Conservation (phyloP, 2,797 vertebrate genomes). For the Myripristis murdjan region DNA sequence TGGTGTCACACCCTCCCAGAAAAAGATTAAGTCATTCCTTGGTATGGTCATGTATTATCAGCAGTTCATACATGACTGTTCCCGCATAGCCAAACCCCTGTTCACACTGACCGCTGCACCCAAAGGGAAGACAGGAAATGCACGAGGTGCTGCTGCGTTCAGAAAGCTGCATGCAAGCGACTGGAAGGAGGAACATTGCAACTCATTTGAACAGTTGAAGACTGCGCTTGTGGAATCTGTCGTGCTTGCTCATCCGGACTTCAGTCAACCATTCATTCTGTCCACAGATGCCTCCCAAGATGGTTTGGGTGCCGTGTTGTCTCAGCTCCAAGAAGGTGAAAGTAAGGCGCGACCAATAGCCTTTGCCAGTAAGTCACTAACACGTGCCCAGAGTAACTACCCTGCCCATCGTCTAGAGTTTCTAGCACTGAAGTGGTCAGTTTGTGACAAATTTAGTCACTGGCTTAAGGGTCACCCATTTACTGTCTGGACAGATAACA, state of each 20-base stretch:
- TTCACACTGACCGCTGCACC: background rate
- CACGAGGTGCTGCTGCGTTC: no score
- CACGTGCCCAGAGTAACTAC: slow-evolving; percentile 19
- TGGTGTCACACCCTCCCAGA: background rate
- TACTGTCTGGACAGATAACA: no score
- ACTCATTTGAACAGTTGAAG: slow-evolving; percentile 10
- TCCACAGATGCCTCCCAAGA: slow-evolving; percentile 17
- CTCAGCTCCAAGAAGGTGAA: background rate
- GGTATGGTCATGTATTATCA: slow-evolving; percentile 1
- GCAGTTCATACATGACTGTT: background rate
- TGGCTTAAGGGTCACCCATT: background rate
- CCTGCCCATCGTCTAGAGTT: slow-evolving; percentile 13
- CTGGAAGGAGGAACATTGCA: no score
- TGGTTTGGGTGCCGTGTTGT: slow-evolving; percentile 16
- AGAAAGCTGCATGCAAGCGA: background rate
- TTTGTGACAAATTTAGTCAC: slow-evolving; percentile 1
- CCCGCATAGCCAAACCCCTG: background rate
- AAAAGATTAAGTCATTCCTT: background rate
- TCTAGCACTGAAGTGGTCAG: background rate
- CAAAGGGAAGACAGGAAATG: background rate
- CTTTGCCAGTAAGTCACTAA: slow-evolving; percentile 22
- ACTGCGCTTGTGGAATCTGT: background rate
- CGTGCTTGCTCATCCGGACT: slow-evolving; percentile 20
- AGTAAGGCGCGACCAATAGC: slow-evolving; percentile 6
- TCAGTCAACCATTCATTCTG: slow-evolving; percentile 9